Base-by-base conservation (phyloP, 2,113 vertebrate species). In the Tinamus guttatus region DNA sequence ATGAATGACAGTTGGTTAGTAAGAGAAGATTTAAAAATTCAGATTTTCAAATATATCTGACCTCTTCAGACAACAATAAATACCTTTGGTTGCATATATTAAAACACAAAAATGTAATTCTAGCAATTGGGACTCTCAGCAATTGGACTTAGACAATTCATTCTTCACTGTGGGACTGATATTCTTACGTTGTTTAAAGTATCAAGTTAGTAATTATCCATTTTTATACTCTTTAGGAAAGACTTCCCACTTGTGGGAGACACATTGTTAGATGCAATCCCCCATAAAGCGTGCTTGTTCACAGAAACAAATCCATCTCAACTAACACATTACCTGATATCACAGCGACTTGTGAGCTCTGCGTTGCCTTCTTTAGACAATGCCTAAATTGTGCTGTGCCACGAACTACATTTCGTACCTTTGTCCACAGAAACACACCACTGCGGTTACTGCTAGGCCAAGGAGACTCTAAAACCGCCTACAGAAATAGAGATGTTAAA, bases 391-490 rank as follows among this genome's bases (percentile, higher is more conserved):
- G 99, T 11, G 97, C 97, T 82, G 99, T 98, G 67, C 99, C 99
- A 40, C 93, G 98, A 36, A 99, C 89, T 69, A 99, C 98, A 38
- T 99, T 99, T 20, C 99, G 98, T 70, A 99, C 96, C 95, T 99
- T 99, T 81, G 98, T 99, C 99, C 99, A 99, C 94, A 99, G 98
- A 93, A 99, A 99, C 82, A 98, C 97, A 56, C 99, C 99, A 58
- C 99, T 99, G n/a, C 99, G 99, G 94, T 98, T 99, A 88, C 98
- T 98, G 87, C 98, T 99, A 11, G 99, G 99, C 99, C 99, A 99
- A 5, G 99, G 98, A 91, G 99, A 99, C 96, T 99, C 99, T 91
- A 99, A 96, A 95, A 99, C 99, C 1, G 99, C 99, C 99, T 99
- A 95, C 45, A 96, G 32, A 81, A 79, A 67, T 73, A 92, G 69